phyloP scores from a whole-genome alignment of 2,113 vertebrate species.

The Shinisaurus crocodilurus region DNA sequence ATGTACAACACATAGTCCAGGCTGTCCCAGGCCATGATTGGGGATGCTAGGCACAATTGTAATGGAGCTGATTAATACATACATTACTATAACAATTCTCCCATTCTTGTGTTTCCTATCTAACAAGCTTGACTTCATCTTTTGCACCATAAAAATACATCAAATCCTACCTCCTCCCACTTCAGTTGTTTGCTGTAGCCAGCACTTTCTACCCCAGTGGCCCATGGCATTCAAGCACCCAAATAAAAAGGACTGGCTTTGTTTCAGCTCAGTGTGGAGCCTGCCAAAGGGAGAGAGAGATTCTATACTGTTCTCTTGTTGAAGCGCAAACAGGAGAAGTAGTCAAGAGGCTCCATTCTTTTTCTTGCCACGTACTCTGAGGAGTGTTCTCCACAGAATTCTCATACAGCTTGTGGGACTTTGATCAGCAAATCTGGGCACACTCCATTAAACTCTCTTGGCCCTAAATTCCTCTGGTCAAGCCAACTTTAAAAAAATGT shows the following conservation, averaged over 20 bases:
- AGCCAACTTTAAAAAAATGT: conserved; percentile 48
- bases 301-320: conserved; percentile 58
- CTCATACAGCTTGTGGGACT: conserved; percentile 55
- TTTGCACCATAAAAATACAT: background rate
- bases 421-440: conserved; percentile 38
- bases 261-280: conserved; percentile 45
- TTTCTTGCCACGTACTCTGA: conserved; percentile 46
- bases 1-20: background rate
- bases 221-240: conserved; percentile 46
- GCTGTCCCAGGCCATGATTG: background rate
- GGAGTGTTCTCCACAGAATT: conserved; percentile 53
- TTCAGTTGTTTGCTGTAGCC: background rate
- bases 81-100: background rate
- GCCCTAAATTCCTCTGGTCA: conserved; percentile 30
- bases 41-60: background rate
- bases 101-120: background rate
- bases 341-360: conserved; percentile 64
- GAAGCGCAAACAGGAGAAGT: conserved; percentile 57
- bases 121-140: background rate
- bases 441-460: conserved; percentile 50
- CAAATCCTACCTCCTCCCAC: background rate
- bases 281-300: conserved; percentile 54
- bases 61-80: background rate
- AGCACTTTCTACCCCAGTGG: conserved; percentile 41
- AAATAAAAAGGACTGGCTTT: conserved; percentile 49